Percentiles rank a stretch among this genome's conserved stretches.
Conservation (phyloP, 1,140 invertebrate genomes). For the Tetraneura akinire region DNA sequence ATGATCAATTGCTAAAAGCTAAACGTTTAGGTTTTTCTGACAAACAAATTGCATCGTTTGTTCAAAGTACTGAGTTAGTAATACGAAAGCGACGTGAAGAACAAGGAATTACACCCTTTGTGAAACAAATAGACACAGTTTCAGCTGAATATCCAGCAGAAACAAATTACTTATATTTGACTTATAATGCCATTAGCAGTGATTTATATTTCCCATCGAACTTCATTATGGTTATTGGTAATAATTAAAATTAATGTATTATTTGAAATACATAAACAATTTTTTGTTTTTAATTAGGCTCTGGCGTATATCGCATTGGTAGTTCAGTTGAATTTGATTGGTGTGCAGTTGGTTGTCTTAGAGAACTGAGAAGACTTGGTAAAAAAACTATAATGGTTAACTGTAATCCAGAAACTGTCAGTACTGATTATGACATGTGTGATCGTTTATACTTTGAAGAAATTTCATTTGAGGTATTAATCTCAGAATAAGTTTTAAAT, state of each 20-base stretch:
- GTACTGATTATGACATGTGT: conserved; percentile 99
- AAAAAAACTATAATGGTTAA: conserved; percentile 98
- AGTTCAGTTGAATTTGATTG: conserved; percentile 99
- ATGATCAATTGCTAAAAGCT: conserved; percentile 72
- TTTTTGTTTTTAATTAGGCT: conserved; percentile 63
- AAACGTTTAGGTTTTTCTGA: conserved; percentile 97
- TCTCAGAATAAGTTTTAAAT: not conserved
- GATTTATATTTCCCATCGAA: conserved; percentile 83
- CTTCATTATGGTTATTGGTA: conserved; percentile 79
- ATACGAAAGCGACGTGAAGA: conserved; percentile 76
- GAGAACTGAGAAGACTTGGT: conserved; percentile 82
- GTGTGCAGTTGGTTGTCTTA: conserved; percentile 96
- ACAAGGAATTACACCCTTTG: conserved; percentile 74
- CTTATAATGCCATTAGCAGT: conserved; percentile 87
- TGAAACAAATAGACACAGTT: conserved; percentile 99
- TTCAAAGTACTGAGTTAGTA: conserved; percentile 83
- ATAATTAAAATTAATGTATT: conserved; percentile 52
- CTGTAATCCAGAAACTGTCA: conserved; percentile 99
- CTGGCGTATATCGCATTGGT: conserved; percentile 98
- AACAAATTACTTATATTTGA: conserved; percentile 97
- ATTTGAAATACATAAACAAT: not conserved
- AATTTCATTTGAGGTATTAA: conserved; percentile 89
- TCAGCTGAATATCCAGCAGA: conserved; percentile 98
- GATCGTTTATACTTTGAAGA: conserved; percentile 99
- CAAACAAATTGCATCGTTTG: conserved; percentile 87